Base-by-base conservation (phyloP, 1,140 invertebrate genomes). In the Drosophila prosaltans region DNA sequence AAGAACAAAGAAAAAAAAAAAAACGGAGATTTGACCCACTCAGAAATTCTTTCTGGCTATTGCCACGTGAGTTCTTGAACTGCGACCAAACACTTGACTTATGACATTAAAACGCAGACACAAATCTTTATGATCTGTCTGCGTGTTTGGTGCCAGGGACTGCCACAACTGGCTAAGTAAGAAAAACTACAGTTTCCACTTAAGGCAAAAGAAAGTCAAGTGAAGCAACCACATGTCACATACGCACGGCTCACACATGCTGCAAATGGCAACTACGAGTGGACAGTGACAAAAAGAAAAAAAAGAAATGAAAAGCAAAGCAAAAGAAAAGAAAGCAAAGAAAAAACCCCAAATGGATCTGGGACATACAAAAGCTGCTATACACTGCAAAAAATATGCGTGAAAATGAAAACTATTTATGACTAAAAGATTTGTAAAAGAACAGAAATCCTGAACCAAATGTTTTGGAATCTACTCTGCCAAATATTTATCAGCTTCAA, bases 181-280 rank as follows among this genome's bases (percentile, higher is more conserved):
- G 84, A 89, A 89, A 89, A 89, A 89, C 84, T 89, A 89, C 84
- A 84, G 66, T 89, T 89, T 89, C 84, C 84, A 89, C 84, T 89
- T 89, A 89, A 77, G 68, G 61, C 40, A 59, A 73, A 59, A 48
- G 75, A 76, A 81, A 73, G 82, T 72, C 74, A 43, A 57, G 74
- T 51, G 45, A 48, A 48, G 45, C 45, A 21, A 48, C 67, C 24
- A 63, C 51, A 69, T 48, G 30, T 7, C 64, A 61, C 55, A 67
- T 72, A 65, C 48, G 65, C 57, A 75, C 45, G 24, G 32, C 32
- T 6, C 66, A 71, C 54, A 64, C 58, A 67, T 43, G 60, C 84
- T 80, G 84, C 80, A 74, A 88, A 70, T 89, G 83, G 83, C 83
- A 89, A 80, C 69, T 74, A 65, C 43, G 65, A 86, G 74, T 90